Conservation (phyloP, 2,113 vertebrate genomes). For the Regulus satrapa region DNA sequence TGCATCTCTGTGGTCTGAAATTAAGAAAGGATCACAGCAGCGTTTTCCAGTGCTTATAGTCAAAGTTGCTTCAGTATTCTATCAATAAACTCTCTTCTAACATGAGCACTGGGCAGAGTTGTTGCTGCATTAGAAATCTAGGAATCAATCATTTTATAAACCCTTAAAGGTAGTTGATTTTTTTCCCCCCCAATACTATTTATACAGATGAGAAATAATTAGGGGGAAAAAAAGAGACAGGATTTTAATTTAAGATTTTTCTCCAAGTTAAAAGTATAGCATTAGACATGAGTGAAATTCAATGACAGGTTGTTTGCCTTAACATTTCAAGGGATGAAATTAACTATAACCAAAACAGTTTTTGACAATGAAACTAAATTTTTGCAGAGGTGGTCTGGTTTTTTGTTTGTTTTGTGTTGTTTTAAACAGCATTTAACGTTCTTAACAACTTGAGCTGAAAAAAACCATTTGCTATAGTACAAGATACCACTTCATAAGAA, state of each 20-base stretch:
- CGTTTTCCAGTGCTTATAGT: neutral
- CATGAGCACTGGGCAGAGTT: neutral
- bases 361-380: neutral
- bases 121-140: constrained; percentile 15
- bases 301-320: neutral
- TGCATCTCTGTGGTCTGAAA: neutral
- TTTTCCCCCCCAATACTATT: neutral
- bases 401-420: neutral
- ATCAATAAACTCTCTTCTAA: constrained; percentile 15
- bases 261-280: neutral
- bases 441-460: neutral
- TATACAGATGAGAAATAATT: neutral
- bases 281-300: neutral
- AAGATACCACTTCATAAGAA: neutral
- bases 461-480: neutral
- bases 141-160: constrained; percentile 19
- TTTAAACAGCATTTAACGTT: neutral
- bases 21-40: neutral
- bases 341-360: neutral
- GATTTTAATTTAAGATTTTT: neutral
- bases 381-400: neutral
- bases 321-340: neutral
- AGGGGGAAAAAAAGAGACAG: neutral
- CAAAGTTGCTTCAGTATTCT: constrained; percentile 21
- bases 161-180: neutral